Base-by-base conservation (phyloP, 2,888 invertebrate genomes). In the Masnerella sp. region DNA sequence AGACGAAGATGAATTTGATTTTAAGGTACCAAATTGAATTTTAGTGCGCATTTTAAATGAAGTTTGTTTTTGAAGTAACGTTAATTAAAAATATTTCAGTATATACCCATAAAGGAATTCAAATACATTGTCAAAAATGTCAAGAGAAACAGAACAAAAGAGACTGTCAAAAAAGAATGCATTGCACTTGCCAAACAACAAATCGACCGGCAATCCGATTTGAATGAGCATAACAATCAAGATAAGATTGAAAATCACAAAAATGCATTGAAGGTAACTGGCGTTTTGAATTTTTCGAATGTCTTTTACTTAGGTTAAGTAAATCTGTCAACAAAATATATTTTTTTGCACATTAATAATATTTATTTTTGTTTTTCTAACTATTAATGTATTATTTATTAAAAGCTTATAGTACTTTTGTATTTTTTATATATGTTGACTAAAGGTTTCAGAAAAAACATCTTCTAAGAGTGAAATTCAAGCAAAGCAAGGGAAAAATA, bases 1-100 rank as follows among this genome's bases (percentile, higher is more conserved):
- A 52, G 83, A 88, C 15, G 90, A 91, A 58, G 91, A 92, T 32
- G 86, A 89, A 61, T 92, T 91, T 81, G 89, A 89, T 80, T 93
- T 91, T 84, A 90, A 93, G 90, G 94, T 93, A n/a, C n/a, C n/a
- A n/a, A 89, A 51, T 5, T 34, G 7, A 15, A 15, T 15, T 38
- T 34, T 11, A 34, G n/a, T n/a, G n/a, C n/a, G n/a, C n/a, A n/a
- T n/a, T n/a, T n/a, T n/a, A 34, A 34, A 28, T 28, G 7, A 3
- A 28, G 1, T 28, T 28, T 28, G 8, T 7, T 28, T 28, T 1
- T n/a, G n/a, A 28, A 1, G 28, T 28, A 9, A 28, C 2, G 28
- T 28, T 28, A 28, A 28, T 9, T 28, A 28, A 28, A 28, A 28
- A 43, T 34, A 9, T 34, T 75, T 8, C 49, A 87, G 87, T 86